A percentile compares a stretch with the other conserved stretches of the same genome.
phyloP scores from a whole-genome alignment of 2,797 vertebrate genomes.

The Uromys caudimaculatus region DNA sequence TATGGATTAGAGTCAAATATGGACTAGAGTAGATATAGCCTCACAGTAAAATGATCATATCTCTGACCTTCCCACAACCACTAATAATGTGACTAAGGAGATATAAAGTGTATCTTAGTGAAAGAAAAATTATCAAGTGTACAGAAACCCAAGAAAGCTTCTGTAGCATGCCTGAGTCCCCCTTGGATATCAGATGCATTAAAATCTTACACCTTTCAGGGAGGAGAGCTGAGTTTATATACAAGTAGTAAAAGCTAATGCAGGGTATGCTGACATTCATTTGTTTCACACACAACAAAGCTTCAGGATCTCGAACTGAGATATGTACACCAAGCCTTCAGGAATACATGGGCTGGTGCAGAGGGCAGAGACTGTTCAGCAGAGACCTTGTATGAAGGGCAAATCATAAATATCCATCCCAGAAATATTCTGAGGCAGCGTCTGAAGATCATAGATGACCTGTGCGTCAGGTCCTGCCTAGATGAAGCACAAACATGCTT shows the following conservation, averaged over 20 bases:
- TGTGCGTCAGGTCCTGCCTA: background rate
- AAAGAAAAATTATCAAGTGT: too few species aligned
- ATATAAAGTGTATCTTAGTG: too few species aligned
- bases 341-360: background rate
- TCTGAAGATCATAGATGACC: background rate
- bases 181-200: background rate
- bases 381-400: background rate
- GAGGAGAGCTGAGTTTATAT: background rate
- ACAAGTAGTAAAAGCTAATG: too few species aligned
- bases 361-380: background rate
- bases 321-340: background rate
- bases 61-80: background rate
- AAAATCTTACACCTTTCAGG: background rate
- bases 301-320: background rate
- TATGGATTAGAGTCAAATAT: too few species aligned
- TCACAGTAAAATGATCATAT: background rate
- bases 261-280: background rate
- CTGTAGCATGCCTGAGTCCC: too few species aligned
- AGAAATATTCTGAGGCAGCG: background rate
- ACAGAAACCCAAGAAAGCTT: too few species aligned
- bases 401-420: background rate
- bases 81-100: too few species aligned
- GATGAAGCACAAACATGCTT: background rate
- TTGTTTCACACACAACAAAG: background rate
- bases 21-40: too few species aligned